Conservation (phyloP, 1,140 invertebrate species). For the Eriosoma lanigerum region DNA sequence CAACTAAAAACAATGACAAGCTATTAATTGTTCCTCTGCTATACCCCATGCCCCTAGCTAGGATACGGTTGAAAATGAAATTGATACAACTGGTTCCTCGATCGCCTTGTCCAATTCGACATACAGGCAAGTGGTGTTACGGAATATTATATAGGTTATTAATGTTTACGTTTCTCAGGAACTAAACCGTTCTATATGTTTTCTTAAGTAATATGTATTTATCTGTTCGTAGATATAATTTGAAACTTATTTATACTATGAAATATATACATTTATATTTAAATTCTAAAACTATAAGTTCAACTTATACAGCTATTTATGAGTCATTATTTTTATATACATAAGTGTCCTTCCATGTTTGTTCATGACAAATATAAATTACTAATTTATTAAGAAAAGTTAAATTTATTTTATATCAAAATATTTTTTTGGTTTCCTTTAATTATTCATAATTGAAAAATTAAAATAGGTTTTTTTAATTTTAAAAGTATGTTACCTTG, state of each 20-base stretch:
- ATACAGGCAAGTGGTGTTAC: slow-evolving; percentile 50
- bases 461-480: too few species aligned
- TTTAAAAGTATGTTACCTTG: too few species aligned
- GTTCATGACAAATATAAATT: too few species aligned
- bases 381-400: too few species aligned
- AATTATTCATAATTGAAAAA: too few species aligned
- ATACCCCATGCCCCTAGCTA: slow-evolving; percentile 59
- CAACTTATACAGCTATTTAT: too few species aligned
- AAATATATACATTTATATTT: not conserved
- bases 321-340: too few species aligned
- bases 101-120: slow-evolving; percentile 44
- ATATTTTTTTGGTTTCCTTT: too few species aligned
- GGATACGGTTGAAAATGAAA: slow-evolving; percentile 51
- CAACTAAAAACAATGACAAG: slow-evolving; percentile 41
- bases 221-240: too few species aligned
- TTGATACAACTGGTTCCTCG: slow-evolving; percentile 25
- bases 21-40: slow-evolving; percentile 57
- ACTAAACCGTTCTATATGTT: slow-evolving; percentile 40
- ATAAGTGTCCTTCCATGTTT: too few species aligned
- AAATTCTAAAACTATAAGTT: too few species aligned
- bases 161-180: slow-evolving; percentile 16
- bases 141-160: slow-evolving; percentile 43
- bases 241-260: not conserved
- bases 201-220: slow-evolving; percentile 3
- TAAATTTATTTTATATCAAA: too few species aligned